Evolutionary conservation across 2,797 vertebrate genomes (phyloP).

Genomic region (Tolypeutes matacus): DNA sequence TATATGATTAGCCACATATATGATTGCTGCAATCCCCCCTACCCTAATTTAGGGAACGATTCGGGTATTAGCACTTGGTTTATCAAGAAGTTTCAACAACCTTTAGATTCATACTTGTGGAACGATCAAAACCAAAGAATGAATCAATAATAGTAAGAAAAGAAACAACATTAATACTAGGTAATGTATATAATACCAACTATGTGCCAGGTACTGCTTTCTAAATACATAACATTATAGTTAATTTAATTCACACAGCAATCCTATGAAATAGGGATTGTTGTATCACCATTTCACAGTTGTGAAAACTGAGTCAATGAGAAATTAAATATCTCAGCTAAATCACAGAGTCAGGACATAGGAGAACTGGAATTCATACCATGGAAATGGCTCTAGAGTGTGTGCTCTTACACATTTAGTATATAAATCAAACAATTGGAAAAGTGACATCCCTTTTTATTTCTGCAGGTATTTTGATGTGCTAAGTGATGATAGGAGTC

Average conservation of each 20-base stretch:
- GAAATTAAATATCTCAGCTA: neutral
- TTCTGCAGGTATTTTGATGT: constrained; percentile 85
- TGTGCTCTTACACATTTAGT: neutral
- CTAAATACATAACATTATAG: neutral
- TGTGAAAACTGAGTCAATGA: neutral
- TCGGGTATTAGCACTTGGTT: neutral
- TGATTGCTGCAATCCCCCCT: neutral
- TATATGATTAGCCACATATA: neutral
- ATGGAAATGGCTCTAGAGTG: neutral
- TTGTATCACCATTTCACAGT: neutral
- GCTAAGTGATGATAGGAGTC: constrained; percentile 54
- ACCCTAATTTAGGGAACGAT: neutral
- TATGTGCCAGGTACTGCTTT: neutral
- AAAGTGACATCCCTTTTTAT: constrained; percentile 34
- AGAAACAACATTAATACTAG: neutral
- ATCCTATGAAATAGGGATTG: neutral
- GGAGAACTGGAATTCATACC: neutral
- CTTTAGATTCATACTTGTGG: constrained; percentile 39
- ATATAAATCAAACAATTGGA: neutral
- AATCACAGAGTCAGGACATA: neutral
- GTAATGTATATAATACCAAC: neutral
- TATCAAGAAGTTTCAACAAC: constrained; percentile 26
- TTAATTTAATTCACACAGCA: neutral
- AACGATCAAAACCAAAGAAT: neutral
- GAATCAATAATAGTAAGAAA: neutral